Conservation (phyloP, 2,797 vertebrate genomes). For the Perodicticus potto region DNA sequence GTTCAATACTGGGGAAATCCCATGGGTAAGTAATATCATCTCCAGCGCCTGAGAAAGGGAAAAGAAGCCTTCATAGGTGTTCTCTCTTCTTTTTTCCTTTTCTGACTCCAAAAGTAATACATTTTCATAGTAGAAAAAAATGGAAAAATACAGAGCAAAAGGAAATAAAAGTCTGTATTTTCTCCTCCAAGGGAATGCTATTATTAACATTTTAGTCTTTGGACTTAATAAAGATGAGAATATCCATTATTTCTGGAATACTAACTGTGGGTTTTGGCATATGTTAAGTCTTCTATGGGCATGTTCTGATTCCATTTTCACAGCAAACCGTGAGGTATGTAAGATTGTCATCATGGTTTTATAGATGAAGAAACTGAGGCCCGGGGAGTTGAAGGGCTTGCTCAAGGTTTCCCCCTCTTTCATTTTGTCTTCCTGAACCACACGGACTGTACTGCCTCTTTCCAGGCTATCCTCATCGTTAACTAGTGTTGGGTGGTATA, state of each 20-base stretch:
- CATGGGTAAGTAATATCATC: neutral
- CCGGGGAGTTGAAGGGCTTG: neutral
- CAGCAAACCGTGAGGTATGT: neutral
- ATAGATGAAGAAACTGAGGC: slow-evolving; percentile 14
- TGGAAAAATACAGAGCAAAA: neutral
- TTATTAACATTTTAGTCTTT: slow-evolving; percentile 24
- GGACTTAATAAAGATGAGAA: neutral
- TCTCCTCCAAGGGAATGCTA: neutral
- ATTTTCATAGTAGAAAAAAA: slow-evolving; percentile 26
- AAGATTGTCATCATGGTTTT: neutral
- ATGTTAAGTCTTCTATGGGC: neutral
- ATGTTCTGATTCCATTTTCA: neutral
- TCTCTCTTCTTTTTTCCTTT: neutral
- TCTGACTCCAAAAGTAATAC: slow-evolving; percentile 15
- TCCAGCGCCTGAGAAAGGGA: neutral
- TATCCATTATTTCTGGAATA: neutral
- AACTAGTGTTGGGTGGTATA: neutral
- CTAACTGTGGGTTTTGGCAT: neutral
- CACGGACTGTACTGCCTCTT: neutral
- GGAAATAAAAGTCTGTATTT: neutral
- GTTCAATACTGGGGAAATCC: neutral
- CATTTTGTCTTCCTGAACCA: neutral
- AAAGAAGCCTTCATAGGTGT: neutral
- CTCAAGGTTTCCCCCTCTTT: neutral
- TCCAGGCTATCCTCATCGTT: neutral